phyloP scores from a whole-genome alignment of 1,140 invertebrate genomes.

The Thaumetopoea pityocampa region DNA sequence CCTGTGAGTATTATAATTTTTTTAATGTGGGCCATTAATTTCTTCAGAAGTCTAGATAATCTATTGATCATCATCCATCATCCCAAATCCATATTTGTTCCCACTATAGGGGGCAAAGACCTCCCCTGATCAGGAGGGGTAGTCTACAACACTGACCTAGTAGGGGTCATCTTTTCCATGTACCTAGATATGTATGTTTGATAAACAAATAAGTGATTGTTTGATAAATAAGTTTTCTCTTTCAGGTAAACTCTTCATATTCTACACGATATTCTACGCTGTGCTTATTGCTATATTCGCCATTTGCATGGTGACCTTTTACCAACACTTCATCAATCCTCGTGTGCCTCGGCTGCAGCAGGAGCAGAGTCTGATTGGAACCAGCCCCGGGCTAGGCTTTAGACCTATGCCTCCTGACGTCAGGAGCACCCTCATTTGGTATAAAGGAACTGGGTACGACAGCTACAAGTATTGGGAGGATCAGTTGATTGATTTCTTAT shows the following conservation, averaged over 20 bases:
- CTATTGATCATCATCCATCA: too few species aligned
- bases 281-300: constrained; percentile 86
- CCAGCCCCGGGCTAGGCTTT: constrained; percentile 93
- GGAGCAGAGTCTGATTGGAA: constrained; percentile 80
- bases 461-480: constrained; percentile 88
- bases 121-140: too few species aligned
- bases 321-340: constrained; percentile 79
- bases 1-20: too few species aligned
- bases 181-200: too few species aligned
- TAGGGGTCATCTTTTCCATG: too few species aligned
- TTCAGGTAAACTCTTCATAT: constrained; percentile 85
- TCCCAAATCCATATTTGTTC: too few species aligned
- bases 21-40: too few species aligned
- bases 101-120: too few species aligned
- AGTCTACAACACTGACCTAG: too few species aligned
- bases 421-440: constrained; percentile 95
- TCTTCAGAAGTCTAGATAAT: too few species aligned
- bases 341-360: constrained; percentile 82
- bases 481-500: constrained; percentile 83
- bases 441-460: constrained; percentile 84
- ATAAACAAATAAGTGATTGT: too few species aligned
- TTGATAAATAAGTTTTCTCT: constrained; percentile 48
- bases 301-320: constrained; percentile 88
- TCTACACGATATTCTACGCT: constrained; percentile 92
- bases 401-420: constrained; percentile 89